A percentile compares a stretch with the other conserved stretches of the same genome.
These are phyloP conservation scores for Rhyacichthys aspro DNA, from an alignment of 2,797 vertebrate species.

Conservation along the genomic window DNA sequence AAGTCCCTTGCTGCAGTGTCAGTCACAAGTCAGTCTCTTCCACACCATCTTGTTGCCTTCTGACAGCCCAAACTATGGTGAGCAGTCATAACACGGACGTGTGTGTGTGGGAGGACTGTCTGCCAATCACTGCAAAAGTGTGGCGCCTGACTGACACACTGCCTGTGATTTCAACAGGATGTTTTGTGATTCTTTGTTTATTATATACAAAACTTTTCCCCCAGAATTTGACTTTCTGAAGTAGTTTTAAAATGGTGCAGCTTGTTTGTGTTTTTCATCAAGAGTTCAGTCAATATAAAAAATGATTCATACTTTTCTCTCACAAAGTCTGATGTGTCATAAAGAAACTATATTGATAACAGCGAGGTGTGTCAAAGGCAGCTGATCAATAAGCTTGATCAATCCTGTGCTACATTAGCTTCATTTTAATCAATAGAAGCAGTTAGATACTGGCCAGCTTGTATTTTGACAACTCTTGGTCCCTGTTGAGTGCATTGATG, in stretches of 20 bases:
- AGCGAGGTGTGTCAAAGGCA: not conserved
- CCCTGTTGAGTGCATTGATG: not conserved
- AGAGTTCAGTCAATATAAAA: not conserved
- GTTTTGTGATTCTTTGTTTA: conserved; percentile 1
- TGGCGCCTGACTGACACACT: conserved; percentile 13
- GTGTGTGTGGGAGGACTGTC: conserved; percentile 47
- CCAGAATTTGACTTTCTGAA: too few species aligned
- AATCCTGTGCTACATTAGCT: not conserved
- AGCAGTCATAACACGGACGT: conserved; percentile 52
- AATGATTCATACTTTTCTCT: not conserved
- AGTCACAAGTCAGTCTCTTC: conserved; percentile 62
- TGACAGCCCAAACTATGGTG: conserved; percentile 58
- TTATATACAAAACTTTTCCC: not conserved
- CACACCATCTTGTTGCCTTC: conserved; percentile 48
- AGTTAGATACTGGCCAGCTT: not conserved
- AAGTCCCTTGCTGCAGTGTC: conserved; percentile 62
- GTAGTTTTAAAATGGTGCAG: not conserved
- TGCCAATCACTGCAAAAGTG: conserved; percentile 46
- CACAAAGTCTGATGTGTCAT: not conserved
- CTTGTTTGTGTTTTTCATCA: not conserved
- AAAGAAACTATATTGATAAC: not conserved
- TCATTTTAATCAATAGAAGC: not conserved
- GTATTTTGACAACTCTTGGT: conserved; percentile 4
- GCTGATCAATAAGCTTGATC: conserved; percentile 4
- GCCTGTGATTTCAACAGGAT: conserved; percentile 17